Conservation (phyloP, 2,113 vertebrate species). For the crab-eating macaque (Macaca fascicularis) region DNA sequence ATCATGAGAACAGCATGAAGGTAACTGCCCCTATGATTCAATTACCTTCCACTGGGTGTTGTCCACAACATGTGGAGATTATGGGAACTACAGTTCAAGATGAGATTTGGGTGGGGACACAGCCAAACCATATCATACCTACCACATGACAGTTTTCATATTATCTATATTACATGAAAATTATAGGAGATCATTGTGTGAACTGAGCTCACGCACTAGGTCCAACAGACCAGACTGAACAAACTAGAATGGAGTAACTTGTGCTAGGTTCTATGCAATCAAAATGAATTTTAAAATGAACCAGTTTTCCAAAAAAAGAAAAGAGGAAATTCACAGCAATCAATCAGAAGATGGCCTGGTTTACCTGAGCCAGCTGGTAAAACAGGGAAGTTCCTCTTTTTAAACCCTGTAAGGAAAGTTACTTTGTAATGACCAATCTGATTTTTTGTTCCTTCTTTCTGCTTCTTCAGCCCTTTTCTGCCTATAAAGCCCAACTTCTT, state of each 20-base stretch:
- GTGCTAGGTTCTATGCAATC: background rate
- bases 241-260: background rate
- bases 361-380: background rate
- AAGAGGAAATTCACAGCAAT: background rate
- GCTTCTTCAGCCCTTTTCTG: background rate
- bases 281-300: background rate
- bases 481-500: background rate
- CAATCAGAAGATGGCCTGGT: background rate
- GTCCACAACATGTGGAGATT: too few relatives aligned
- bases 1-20: too few relatives aligned
- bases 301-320: background rate
- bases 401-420: background rate
- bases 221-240: background rate
- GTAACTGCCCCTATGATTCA: too few relatives aligned
- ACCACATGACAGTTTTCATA: background rate
- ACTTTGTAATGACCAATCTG: background rate
- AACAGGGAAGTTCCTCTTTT: background rate
- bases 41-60: too few relatives aligned
- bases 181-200: background rate
- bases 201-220: background rate
- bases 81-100: too few relatives aligned
- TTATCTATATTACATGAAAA: background rate
- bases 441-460: background rate
- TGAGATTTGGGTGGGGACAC: background rate
- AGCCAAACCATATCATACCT: background rate